A percentile compares a stretch with the other conserved stretches of the same genome.
phyloP scores from a whole-genome alignment of 2,888 invertebrate species.

The Yponomeuta malinellus region DNA sequence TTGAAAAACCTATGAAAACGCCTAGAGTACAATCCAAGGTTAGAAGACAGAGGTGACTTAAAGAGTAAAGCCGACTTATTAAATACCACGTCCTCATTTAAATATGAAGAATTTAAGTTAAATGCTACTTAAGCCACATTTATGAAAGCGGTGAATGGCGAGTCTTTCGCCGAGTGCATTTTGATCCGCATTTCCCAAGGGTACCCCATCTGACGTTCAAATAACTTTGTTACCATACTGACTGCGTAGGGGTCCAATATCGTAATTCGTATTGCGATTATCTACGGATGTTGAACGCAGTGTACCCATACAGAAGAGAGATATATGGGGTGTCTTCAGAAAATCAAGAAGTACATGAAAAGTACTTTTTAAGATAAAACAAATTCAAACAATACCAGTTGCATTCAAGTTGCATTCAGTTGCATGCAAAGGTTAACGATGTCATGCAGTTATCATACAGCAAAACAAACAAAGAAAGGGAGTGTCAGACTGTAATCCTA shows the following conservation, averaged over 20 bases:
- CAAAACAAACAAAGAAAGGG: neutral
- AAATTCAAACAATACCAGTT: too few species aligned
- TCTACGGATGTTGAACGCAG: slow-evolving; percentile 35
- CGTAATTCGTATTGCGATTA: slow-evolving; percentile 30
- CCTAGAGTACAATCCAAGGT: too few species aligned
- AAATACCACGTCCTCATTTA: too few species aligned
- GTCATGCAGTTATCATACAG: neutral
- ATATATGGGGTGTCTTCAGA: slow-evolving; percentile 8
- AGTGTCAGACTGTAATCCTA: neutral
- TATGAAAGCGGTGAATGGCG: too few species aligned
- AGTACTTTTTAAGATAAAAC: neutral
- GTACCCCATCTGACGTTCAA: slow-evolving; percentile 22
- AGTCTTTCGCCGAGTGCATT: too few species aligned
- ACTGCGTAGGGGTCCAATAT: slow-evolving; percentile 21
- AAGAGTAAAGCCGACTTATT: too few species aligned
- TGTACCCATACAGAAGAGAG: slow-evolving; percentile 10
- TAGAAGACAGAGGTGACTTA: too few species aligned
- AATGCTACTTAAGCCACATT: too few species aligned
- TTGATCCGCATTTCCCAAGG: neutral
- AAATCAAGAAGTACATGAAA: slow-evolving; percentile 6
- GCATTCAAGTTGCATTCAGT: too few species aligned
- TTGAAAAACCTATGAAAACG: too few species aligned
- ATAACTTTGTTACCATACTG: slow-evolving; percentile 26
- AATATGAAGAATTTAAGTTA: too few species aligned
- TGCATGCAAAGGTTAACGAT: too few species aligned